Evolutionary conservation across 2,113 vertebrate species (phyloP), one percentile per base, ranked within the genome.

Genomic region (Alosa alosa): DNA sequence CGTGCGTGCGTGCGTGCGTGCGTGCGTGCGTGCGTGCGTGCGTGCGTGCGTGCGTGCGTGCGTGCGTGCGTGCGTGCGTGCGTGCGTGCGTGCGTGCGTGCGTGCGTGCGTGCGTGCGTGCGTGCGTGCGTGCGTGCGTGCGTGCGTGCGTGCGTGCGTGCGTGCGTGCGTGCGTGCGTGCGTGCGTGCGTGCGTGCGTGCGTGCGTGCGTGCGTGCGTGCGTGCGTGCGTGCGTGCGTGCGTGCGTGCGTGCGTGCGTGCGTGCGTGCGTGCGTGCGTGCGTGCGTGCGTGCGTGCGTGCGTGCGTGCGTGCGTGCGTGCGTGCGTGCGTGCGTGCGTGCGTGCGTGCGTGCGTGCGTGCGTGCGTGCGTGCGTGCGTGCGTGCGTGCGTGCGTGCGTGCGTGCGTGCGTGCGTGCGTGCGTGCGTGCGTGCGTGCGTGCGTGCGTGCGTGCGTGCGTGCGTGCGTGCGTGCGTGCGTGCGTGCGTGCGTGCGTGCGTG

Each of bases 1-100:
- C 10, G 64, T 72, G 64, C 36, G n/a, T 39, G 25, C 17, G 68
- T 15, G 91, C 92, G 92, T 91, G 52, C 17, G 4, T 57, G 52
- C 17, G 49, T 47, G n/a, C n/a, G n/a, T n/a, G n/a, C n/a, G n/a
- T n/a, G 46, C 46, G 46, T 50, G 49, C 49, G 15, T 6, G 15
- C 78, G 10, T 68, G 60, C 31, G 60, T 68, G 22, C 22, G 57
- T 64, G 64, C 10, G 64, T 72, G 64, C 36, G n/a, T 39, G 25
- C 17, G 68, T 15, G 91, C 92, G 92, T 91, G 52, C 17, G 4
- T 57, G 52, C 17, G 49, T 47, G n/a, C n/a, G n/a, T n/a, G n/a
- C n/a, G n/a, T n/a, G 46, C 46, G 46, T 50, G 49, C 49, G 15
- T 6, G 15, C 78, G 10, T 68, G 60, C 31, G 60, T 68, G 22